These are phyloP conservation scores for Orthonychiurus folsomi DNA, from an alignment of 2,888 invertebrate genomes.

Conservation along the genomic window DNA sequence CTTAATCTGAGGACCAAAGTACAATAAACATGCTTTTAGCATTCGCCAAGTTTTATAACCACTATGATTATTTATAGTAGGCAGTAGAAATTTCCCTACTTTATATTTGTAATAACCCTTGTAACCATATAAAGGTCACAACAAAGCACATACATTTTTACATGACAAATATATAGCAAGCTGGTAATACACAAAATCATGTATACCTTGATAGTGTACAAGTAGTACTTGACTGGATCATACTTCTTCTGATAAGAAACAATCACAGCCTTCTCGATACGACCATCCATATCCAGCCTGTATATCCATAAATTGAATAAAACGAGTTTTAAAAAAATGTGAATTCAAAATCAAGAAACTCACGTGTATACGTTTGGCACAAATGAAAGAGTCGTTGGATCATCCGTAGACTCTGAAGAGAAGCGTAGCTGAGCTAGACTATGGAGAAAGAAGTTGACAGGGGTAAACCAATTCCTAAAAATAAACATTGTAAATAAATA, in stretches of 20 bases:
- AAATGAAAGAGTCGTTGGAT: constrained; percentile 71
- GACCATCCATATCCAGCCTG: constrained; percentile 82
- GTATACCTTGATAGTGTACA: constrained; percentile 59
- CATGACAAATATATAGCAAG: too few relatives aligned
- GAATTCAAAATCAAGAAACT: constrained; percentile 46
- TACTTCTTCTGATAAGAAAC: constrained; percentile 88
- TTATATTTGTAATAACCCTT: too few relatives aligned
- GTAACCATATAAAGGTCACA: too few relatives aligned
- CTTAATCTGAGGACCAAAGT: constrained; percentile 71
- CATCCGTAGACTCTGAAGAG: constrained; percentile 70
- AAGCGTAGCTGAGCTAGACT: constrained; percentile 89
- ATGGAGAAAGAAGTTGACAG: constrained; percentile 96
- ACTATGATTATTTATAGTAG: too few relatives aligned
- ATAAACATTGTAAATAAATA: constrained; percentile 12
- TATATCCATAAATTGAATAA: constrained; percentile 12
- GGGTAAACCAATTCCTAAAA: constrained; percentile 66
- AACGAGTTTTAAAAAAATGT: neutral
- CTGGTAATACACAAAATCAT: too few relatives aligned
- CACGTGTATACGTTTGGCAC: constrained; percentile 89
- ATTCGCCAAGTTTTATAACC: too few relatives aligned
- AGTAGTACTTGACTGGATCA: constrained; percentile 95
- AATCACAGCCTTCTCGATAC: constrained; percentile 72
- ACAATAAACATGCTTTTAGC: too few relatives aligned
- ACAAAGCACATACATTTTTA: too few relatives aligned
- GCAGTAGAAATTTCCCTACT: too few relatives aligned